Base-by-base conservation (phyloP, 2,888 invertebrate species). In the Nematopogon swammerdamellus region DNA sequence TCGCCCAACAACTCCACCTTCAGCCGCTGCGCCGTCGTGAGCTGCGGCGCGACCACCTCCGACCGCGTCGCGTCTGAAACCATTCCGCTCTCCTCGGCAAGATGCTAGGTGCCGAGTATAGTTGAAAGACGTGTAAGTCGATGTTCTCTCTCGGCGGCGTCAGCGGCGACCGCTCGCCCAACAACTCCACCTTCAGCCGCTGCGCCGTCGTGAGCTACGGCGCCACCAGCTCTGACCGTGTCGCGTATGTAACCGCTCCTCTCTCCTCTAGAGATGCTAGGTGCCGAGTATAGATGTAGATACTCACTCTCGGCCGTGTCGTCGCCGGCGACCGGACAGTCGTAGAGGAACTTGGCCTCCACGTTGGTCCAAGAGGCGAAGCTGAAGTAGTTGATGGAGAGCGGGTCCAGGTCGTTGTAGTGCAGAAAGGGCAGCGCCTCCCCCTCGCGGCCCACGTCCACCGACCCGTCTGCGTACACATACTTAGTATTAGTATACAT, bases 291-390 rank as follows among this genome's bases (percentile, higher is more conserved):
- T 14, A 36, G 11, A 36, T 3, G 36, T 19, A 43, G n/a, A 44
- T 20, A 59, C 57, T 60, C 60, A 75, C 74, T 60, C 53, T 66
- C 61, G 19, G 57, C 58, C 1, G 55, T 62, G 49, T 63, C 62
- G 2, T 55, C 61, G 4, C 62, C 63, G 1, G 72, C 67, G 44
- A 65, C 56, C 4, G 81, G 79, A 57, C 89, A 89, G 60, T 88
- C 86, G 56, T 84, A 89, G 49, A 83, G 80, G 76, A 88, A 88
- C 59, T 85, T 86, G 0, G 86, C 86, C 56, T 85, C 83, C 0
- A 85, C 82, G 0, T 80, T 79, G 4, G 77, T 80, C 84, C 88
- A 89, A 0, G 87, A 80, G 14, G 86, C 85, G 55, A 89, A 89
- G 61, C 88, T 86, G 51, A 88, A 82, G 60, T 83, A 86, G 55